Evolutionary conservation across 2,888 invertebrate species (phyloP), one percentile per base, ranked within the genome.

Genomic region (Hypomecis atomaria): DNA sequence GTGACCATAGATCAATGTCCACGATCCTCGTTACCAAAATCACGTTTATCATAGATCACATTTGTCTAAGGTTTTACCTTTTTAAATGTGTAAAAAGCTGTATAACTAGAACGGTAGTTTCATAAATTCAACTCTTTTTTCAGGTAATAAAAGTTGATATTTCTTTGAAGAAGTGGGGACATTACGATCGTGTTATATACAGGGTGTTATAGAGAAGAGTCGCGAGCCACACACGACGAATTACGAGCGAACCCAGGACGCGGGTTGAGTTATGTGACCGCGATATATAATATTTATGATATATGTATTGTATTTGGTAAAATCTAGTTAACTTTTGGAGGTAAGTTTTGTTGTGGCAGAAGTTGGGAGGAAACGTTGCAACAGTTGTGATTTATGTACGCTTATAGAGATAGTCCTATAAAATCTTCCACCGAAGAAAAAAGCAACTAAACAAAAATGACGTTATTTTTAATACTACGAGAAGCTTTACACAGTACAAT

Each of bases 31-130:
- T 92, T 92, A 91, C 91, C 86, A 76, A 91, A 92, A 90, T 90
- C 91, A 89, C 88, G 89, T 88, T 89, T 88, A 90, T 91, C 91
- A 90, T 91, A 90, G 87, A 91, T 91, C 90, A 90, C 91, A 87
- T 87, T 90, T 86, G 88, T 90, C 89, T 88, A 88, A 89, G 89
- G 87, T 86, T 87, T 88, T 87, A 85, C 80, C 78, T 84, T 78
- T 78, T 66, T 74, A 60, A 65, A 65, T 57, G 59, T 50, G 36
- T n/a, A 69, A 65, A 83, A 76, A 40, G 77, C 38, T 70, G 4
- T 78, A 86, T 78, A 67, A 71, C 11, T 53, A 37, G 9, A 7
- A 40, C 65, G 48, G 10, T 4, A 0, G 33, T 9, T 69, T 74
- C 43, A 59, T 50, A 36, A 86, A 69, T 61, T 73, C 53, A 66